Conservation (phyloP, 2,113 vertebrate genomes). For the Carassius gibelio region DNA sequence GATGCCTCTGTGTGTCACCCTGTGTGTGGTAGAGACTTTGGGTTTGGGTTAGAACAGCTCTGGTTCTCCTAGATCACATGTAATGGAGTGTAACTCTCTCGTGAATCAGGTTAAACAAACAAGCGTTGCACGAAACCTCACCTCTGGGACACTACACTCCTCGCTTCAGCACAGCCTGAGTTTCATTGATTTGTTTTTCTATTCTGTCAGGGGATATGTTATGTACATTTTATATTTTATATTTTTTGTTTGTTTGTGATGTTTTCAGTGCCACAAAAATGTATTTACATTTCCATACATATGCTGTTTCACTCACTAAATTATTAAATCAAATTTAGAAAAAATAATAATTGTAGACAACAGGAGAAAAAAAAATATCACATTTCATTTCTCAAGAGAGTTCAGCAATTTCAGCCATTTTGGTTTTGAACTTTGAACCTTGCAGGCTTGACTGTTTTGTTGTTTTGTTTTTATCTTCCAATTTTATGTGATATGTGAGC, state of each 20-base stretch:
- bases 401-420: not conserved
- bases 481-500: not conserved
- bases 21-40: conserved; percentile 6
- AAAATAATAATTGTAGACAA: too few relatives aligned
- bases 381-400: not conserved
- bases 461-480: not conserved
- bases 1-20: not conserved
- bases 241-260: not conserved
- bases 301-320: not conserved
- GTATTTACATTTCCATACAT: not conserved
- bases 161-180: not conserved
- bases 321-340: not conserved
- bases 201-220: not conserved
- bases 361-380: too few relatives aligned
- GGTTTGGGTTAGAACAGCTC: not conserved
- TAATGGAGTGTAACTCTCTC: too few relatives aligned
- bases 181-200: not conserved
- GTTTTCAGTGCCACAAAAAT: not conserved
- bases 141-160: not conserved
- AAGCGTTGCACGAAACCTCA: not conserved
- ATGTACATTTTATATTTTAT: not conserved
- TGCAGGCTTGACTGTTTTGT: not conserved
- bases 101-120: too few relatives aligned
- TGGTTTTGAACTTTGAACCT: not conserved
- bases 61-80: not conserved